These are phyloP conservation scores for Scaptomyza pallida DNA, from an alignment of 1,140 invertebrate genomes.

Conservation along the genomic window DNA sequence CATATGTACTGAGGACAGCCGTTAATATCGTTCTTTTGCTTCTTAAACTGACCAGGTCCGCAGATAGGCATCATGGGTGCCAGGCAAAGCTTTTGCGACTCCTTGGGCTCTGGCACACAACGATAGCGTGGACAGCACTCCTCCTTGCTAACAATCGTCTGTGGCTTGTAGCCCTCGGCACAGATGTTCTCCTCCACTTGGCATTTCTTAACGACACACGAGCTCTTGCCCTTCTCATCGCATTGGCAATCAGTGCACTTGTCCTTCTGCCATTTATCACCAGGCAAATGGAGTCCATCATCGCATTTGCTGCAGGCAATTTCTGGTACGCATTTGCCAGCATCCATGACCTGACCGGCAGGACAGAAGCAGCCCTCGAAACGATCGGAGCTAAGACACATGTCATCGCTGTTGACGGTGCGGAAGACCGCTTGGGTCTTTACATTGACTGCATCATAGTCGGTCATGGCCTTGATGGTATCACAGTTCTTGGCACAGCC, in stretches of 20 bases:
- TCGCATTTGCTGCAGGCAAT: slow-evolving; percentile 75
- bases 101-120: slow-evolving; percentile 86
- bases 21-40: slow-evolving; percentile 86
- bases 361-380: slow-evolving; percentile 94
- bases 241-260: slow-evolving; percentile 92
- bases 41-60: slow-evolving; percentile 88
- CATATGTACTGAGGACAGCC: slow-evolving; percentile 89
- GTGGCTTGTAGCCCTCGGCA: slow-evolving; percentile 85
- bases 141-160: slow-evolving; percentile 85
- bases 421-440: slow-evolving; percentile 78
- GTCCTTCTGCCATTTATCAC: slow-evolving; percentile 86
- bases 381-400: slow-evolving; percentile 85
- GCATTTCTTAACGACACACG: slow-evolving; percentile 87
- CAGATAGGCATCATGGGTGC: slow-evolving; percentile 88
- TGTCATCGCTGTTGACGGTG: slow-evolving; percentile 83
- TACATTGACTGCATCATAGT: slow-evolving; percentile 84
- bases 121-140: slow-evolving; percentile 89
- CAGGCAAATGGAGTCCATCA: slow-evolving; percentile 84
- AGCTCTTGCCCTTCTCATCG: slow-evolving; percentile 84
- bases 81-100: slow-evolving; percentile 85
- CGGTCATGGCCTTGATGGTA: slow-evolving; percentile 71
- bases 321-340: slow-evolving; percentile 82
- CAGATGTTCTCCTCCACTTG: slow-evolving; percentile 86
- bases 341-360: slow-evolving; percentile 86
- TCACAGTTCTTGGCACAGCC: slow-evolving; percentile 90